Percentiles rank a stretch among this genome's conserved stretches.
Conservation (phyloP, 2,888 invertebrate species). For the Leptinotarsa tumamoca region DNA sequence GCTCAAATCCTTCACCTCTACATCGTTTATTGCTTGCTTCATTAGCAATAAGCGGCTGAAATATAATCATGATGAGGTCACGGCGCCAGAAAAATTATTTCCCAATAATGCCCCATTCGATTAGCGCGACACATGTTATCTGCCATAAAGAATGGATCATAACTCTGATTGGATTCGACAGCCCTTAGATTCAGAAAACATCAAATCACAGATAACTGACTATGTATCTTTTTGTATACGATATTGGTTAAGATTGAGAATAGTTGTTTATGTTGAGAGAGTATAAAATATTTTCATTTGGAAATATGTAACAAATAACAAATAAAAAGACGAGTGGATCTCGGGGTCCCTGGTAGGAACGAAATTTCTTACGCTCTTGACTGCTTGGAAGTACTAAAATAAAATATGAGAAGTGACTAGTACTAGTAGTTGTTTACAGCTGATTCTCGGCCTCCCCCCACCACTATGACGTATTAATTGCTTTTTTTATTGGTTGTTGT, state of each 20-base stretch:
- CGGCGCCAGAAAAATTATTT: constrained; percentile 19
- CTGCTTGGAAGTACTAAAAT: too few species aligned
- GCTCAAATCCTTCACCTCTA: constrained; percentile 3
- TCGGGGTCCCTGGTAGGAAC: too few species aligned
- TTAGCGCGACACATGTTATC: constrained; percentile 10
- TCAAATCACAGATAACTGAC: not conserved
- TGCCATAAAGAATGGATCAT: constrained; percentile 6
- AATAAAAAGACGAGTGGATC: too few species aligned
- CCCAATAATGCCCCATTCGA: constrained; percentile 11
- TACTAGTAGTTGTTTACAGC: too few species aligned
- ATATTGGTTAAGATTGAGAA: not conserved
- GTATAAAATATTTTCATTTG: not conserved
- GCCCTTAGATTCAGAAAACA: not conserved
- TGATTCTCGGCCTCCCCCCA: too few species aligned
- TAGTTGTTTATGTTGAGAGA: not conserved
- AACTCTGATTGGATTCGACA: constrained; percentile 9
- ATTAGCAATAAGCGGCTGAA: constrained; percentile 15
- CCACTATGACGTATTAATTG: too few species aligned
- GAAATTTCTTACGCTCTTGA: too few species aligned
- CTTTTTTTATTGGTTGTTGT: too few species aligned
- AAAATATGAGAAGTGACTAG: too few species aligned
- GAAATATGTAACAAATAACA: too few species aligned
- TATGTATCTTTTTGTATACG: not conserved
- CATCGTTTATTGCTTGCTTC: constrained; percentile 17
- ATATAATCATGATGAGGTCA: constrained; percentile 4